A percentile compares a stretch with the other conserved stretches of the same genome.
phyloP scores from a whole-genome alignment of 2,888 invertebrate species.

The Pelosia muscerda region DNA sequence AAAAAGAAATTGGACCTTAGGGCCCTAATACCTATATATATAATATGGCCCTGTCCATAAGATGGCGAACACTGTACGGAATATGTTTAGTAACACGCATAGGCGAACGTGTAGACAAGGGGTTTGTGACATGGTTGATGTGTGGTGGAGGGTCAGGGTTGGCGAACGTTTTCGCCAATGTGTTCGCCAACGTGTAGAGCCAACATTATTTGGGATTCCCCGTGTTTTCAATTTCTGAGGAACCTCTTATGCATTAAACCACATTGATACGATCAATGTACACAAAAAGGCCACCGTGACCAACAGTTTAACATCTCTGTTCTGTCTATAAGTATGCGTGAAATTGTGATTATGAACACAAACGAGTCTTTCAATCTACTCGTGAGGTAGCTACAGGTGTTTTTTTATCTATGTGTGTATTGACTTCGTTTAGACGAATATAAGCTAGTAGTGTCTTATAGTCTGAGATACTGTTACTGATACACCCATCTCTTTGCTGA shows the following conservation, averaged over 20 bases:
- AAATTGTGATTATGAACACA: constrained; percentile 82
- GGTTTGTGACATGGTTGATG: too few species aligned
- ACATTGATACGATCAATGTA: constrained; percentile 48
- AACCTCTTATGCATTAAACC: constrained; percentile 38
- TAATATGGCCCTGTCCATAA: too few species aligned
- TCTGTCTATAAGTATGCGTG: constrained; percentile 79
- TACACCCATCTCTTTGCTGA: too few species aligned
- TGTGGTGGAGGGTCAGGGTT: too few species aligned
- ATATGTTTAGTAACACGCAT: too few species aligned
- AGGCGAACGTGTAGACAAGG: too few species aligned
- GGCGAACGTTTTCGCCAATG: too few species aligned
- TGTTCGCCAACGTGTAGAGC: too few species aligned
- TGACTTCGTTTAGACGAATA: background rate
- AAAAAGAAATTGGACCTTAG: background rate
- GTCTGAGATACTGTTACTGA: too few species aligned
- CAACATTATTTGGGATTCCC: too few species aligned
- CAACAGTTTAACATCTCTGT: constrained; percentile 78
- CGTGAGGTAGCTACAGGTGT: constrained; percentile 43
- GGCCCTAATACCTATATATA: background rate
- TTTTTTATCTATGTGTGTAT: constrained; percentile 26
- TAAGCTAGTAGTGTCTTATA: background rate
- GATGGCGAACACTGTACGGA: too few species aligned
- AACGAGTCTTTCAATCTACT: constrained; percentile 63
- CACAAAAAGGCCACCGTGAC: constrained; percentile 75
- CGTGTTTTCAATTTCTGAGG: too few species aligned